Conservation (phyloP, 2,888 invertebrate species). For the Pachydiplax longipennis region DNA sequence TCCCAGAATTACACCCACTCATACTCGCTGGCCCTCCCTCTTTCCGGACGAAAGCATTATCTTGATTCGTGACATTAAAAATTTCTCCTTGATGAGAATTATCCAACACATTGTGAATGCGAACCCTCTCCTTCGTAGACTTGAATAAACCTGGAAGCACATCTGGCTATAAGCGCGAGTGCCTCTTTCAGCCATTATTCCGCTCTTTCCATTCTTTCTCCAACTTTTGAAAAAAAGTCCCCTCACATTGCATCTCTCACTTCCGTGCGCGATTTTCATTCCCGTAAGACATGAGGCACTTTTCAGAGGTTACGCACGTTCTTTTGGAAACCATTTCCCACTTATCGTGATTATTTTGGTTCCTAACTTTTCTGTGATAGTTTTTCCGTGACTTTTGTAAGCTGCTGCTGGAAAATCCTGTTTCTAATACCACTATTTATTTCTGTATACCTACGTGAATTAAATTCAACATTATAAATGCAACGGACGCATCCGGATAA, state of each 20-base stretch:
- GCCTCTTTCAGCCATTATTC: not conserved
- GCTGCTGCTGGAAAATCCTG: too few relatives aligned
- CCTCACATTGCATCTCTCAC: not conserved
- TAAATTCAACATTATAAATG: too few relatives aligned
- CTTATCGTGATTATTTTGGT: too few relatives aligned
- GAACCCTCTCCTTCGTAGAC: not conserved
- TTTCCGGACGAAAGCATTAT: not conserved
- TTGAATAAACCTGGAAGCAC: not conserved
- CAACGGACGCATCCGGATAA: too few relatives aligned
- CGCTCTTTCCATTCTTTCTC: not conserved
- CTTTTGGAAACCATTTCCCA: too few relatives aligned
- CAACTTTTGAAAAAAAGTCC: not conserved
- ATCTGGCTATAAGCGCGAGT: not conserved
- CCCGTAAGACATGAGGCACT: not conserved
- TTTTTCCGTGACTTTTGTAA: too few relatives aligned
- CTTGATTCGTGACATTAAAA: not conserved
- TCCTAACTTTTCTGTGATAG: too few relatives aligned
- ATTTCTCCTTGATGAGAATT: not conserved
- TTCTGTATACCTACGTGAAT: too few relatives aligned
- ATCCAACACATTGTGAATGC: not conserved
- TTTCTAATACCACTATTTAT: too few relatives aligned
- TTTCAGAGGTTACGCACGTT: too few relatives aligned
- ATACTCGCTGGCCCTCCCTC: not conserved
- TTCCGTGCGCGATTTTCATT: not conserved
- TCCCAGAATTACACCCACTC: too few relatives aligned